Percentiles rank a stretch among this genome's conserved stretches.
These are phyloP conservation scores for Eulemur albifrons DNA, from an alignment of 2,797 vertebrate genomes.

Conservation along the genomic window DNA sequence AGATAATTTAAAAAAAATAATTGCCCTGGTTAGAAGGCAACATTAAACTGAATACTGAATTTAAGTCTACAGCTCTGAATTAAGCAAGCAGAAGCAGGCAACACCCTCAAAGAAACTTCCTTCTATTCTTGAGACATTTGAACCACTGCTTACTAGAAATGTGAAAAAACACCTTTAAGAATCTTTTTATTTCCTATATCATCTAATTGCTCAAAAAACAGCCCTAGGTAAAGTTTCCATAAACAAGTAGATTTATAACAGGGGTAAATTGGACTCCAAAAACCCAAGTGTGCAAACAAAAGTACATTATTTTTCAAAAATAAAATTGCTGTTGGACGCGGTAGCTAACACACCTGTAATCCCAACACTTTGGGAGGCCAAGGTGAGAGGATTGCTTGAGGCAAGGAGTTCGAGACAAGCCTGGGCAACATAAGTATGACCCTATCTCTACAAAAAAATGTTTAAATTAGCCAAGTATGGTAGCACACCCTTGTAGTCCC, in stretches of 20 bases:
- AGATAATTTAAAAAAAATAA: conserved; percentile 54
- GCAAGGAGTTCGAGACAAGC: background rate
- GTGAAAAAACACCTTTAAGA: background rate
- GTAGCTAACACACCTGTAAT: background rate
- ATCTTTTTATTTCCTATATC: background rate
- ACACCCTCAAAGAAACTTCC: background rate
- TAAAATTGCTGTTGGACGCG: background rate
- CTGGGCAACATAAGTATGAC: background rate
- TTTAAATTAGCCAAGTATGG: background rate
- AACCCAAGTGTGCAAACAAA: conserved; percentile 23
- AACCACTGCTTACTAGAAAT: background rate
- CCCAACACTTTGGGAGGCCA: background rate
- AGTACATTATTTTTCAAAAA: conserved; percentile 41
- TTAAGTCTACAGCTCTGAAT: conserved; percentile 35
- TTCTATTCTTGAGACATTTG: background rate
- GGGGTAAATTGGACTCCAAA: background rate
- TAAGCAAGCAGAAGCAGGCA: conserved; percentile 37
- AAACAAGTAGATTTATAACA: background rate
- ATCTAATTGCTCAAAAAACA: background rate
- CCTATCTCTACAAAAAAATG: background rate
- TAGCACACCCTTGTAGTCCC: background rate
- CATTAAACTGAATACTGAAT: conserved; percentile 41
- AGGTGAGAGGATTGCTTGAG: background rate
- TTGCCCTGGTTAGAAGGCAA: conserved; percentile 35
- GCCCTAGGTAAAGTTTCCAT: background rate